Conservation (phyloP, 2,797 vertebrate genomes). For the Acanthiza pusilla region DNA sequence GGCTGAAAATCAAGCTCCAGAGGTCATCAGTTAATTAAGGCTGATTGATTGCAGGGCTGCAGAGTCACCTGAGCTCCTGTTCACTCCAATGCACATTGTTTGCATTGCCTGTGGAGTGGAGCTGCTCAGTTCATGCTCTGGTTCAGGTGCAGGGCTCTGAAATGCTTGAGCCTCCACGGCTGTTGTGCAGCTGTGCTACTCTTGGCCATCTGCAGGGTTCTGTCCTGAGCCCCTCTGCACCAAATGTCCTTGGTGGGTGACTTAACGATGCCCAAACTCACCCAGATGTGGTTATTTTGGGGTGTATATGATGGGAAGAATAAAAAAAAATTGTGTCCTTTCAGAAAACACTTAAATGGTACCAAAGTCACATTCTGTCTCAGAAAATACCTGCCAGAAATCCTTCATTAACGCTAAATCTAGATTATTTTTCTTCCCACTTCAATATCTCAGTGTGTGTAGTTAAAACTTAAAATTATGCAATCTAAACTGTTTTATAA, state of each 20-base stretch:
- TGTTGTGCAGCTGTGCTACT: background rate
- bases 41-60: background rate
- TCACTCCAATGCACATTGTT: fast-evolving
- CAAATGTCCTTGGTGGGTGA: background rate
- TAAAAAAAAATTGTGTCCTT: background rate
- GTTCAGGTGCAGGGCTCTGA: background rate
- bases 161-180: background rate
- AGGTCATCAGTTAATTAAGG: background rate
- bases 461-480: background rate
- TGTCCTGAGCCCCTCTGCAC: background rate
- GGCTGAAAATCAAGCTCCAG: background rate
- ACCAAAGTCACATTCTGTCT: background rate
- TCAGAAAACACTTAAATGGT: background rate
- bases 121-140: background rate
- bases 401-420: background rate
- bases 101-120: background rate
- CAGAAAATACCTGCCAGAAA: background rate
- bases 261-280: background rate
- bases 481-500: fast-evolving
- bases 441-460: fast-evolving
- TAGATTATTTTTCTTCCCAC: background rate
- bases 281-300: background rate
- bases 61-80: background rate
- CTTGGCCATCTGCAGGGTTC: background rate
- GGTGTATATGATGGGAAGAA: background rate